Evolutionary conservation across 1,140 invertebrate species (phyloP).

Genomic region (Limonius californicus): DNA sequence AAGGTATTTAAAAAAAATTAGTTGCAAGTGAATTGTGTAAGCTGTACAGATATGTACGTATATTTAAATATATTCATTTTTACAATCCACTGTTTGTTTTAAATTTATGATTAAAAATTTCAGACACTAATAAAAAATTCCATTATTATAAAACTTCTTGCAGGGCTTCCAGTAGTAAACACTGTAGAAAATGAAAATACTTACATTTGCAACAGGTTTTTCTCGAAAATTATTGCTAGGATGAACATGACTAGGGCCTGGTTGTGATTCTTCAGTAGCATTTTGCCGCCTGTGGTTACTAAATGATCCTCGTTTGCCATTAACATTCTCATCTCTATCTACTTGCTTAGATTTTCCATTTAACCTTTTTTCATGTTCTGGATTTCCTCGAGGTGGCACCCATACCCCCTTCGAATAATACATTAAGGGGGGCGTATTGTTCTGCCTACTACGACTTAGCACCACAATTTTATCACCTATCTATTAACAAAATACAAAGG

Average conservation of each 20-base stretch:
- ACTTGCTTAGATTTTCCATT: constrained; percentile 35
- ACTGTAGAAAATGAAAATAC: too few relatives aligned
- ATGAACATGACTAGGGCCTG: constrained; percentile 5
- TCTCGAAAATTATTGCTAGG: background rate
- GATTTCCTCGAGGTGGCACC: constrained; percentile 10
- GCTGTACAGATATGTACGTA: too few relatives aligned
- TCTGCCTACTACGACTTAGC: constrained; percentile 55
- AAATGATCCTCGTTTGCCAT: constrained; percentile 63
- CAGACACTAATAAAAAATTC: too few relatives aligned
- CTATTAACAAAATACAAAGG: constrained; percentile 38
- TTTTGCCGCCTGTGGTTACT: constrained; percentile 26
- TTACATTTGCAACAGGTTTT: background rate
- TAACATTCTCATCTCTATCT: constrained; percentile 69
- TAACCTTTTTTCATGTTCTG: background rate
- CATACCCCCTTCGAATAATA: constrained; percentile 36
- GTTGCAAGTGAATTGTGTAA: too few relatives aligned
- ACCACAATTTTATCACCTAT: constrained; percentile 64
- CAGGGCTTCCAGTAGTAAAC: too few relatives aligned
- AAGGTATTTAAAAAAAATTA: too few relatives aligned
- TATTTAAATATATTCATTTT: too few relatives aligned
- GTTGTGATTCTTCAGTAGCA: constrained; percentile 3
- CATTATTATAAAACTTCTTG: too few relatives aligned
- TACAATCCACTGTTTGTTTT: too few relatives aligned
- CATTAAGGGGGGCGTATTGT: constrained; percentile 44
- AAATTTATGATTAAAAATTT: too few relatives aligned